Percentiles rank a stretch among this genome's conserved stretches.
Conservation (phyloP, 2,888 invertebrate species). For the Ochropleura plecta region DNA sequence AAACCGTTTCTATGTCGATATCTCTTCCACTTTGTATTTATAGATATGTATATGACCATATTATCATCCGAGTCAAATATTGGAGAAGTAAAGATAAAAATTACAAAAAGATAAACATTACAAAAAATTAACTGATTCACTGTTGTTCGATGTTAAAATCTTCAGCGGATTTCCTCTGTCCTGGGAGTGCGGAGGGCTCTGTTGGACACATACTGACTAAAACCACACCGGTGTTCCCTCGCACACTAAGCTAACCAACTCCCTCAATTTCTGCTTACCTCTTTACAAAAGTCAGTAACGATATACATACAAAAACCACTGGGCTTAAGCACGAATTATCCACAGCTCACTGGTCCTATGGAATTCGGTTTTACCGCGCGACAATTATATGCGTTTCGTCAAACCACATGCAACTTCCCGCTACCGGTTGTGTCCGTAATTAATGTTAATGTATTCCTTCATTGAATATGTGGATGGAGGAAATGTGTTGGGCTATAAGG, state of each 20-base stretch:
- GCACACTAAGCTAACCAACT: not conserved
- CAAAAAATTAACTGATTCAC: not conserved
- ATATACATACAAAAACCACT: conserved; percentile 48
- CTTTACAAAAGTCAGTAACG: conserved; percentile 33
- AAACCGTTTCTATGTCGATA: too few relatives aligned
- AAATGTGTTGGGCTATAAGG: conserved; percentile 45
- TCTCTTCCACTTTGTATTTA: too few relatives aligned
- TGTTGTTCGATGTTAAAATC: too few relatives aligned
- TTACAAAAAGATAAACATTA: too few relatives aligned
- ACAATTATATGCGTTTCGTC: conserved; percentile 83
- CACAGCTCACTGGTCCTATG: conserved; percentile 75
- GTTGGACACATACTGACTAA: too few relatives aligned
- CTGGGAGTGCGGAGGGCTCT: too few relatives aligned
- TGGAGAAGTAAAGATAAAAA: not conserved
- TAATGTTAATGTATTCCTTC: conserved; percentile 47
- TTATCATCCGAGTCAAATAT: not conserved
- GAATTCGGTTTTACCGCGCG: conserved; percentile 79
- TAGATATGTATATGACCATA: not conserved
- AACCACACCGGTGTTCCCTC: too few relatives aligned
- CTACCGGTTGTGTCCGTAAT: conserved; percentile 70
- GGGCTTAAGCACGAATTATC: conserved; percentile 77
- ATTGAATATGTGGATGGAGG: conserved; percentile 40
- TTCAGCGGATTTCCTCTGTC: too few relatives aligned
- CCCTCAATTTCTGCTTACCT: not conserved
- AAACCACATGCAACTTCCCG: conserved; percentile 79